Evolutionary conservation across 92 coral and sea anemone genomes (phyloP).

Genomic region (Palythoa caribaeorum): DNA sequence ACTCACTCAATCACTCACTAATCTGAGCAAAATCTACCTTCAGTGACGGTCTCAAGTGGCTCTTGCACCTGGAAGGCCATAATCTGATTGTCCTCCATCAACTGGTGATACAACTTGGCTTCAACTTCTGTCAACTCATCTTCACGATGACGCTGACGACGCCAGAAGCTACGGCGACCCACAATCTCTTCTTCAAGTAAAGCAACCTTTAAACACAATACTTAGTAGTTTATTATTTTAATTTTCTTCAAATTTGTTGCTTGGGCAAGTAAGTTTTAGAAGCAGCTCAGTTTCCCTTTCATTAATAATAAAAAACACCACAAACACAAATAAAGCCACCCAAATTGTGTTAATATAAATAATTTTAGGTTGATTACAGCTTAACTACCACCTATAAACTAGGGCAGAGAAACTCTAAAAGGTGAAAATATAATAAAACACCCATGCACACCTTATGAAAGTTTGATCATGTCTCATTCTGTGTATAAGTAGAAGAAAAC

Average conservation of each 20-base stretch:
- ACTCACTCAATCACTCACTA: not conserved
- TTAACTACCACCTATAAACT: too few species aligned
- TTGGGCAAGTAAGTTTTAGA: not conserved
- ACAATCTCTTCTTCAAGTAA: slow-evolving; percentile 94
- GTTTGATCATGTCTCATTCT: too few species aligned
- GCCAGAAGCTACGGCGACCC: slow-evolving; percentile 98
- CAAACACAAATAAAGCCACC: too few species aligned
- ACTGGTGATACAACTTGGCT: slow-evolving; percentile 72
- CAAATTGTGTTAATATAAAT: too few species aligned
- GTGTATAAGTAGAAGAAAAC: not conserved
- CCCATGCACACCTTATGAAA: too few species aligned
- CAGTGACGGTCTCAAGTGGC: slow-evolving; percentile 79
- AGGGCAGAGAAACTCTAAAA: too few species aligned
- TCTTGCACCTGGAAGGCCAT: slow-evolving; percentile 88
- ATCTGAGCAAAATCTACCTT: slow-evolving; percentile 65
- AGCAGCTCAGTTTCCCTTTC: too few species aligned
- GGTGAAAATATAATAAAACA: too few species aligned
- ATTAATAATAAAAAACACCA: too few species aligned
- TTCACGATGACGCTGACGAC: slow-evolving; percentile 98
- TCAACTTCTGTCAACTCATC: slow-evolving; percentile 84
- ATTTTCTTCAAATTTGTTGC: too few species aligned
- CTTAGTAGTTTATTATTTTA: not conserved
- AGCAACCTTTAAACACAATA: slow-evolving; percentile 71
- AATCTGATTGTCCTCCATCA: slow-evolving; percentile 82
- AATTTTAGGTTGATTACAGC: too few species aligned